phyloP scores from a whole-genome alignment of 2,797 vertebrate species.

The Vespertilio murinus region DNA sequence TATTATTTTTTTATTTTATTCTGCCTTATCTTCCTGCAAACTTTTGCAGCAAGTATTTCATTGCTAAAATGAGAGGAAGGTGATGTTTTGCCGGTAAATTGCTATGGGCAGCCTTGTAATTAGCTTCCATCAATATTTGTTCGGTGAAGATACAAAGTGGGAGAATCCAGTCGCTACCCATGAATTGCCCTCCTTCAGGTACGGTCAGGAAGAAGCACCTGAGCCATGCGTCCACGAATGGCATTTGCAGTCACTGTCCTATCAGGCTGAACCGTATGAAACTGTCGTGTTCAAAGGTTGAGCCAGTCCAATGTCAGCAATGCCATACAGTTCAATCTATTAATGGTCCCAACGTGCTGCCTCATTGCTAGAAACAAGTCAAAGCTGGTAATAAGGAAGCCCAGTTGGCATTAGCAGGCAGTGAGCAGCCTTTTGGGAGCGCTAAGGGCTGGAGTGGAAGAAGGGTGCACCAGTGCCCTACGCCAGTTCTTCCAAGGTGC shows the following conservation, averaged over 20 bases:
- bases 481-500: neutral
- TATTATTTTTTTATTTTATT: neutral
- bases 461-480: neutral
- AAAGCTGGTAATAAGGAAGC: neutral
- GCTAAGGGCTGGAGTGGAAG: neutral
- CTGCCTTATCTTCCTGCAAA: neutral
- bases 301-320: neutral
- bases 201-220: neutral
- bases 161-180: neutral
- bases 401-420: neutral
- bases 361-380: conserved; percentile 1
- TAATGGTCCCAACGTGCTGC: neutral
- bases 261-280: neutral
- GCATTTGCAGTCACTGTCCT: neutral
- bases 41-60: neutral
- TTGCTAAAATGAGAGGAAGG: neutral
- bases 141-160: neutral
- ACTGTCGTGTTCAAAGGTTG: neutral
- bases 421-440: neutral
- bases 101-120: neutral
- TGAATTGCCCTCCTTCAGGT: neutral
- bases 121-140: neutral
- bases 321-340: neutral
- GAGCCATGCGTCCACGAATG: neutral
- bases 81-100: neutral